These are phyloP conservation scores for Drosophila trapezifrons DNA, from an alignment of 1,140 invertebrate genomes.

Conservation along the genomic window DNA sequence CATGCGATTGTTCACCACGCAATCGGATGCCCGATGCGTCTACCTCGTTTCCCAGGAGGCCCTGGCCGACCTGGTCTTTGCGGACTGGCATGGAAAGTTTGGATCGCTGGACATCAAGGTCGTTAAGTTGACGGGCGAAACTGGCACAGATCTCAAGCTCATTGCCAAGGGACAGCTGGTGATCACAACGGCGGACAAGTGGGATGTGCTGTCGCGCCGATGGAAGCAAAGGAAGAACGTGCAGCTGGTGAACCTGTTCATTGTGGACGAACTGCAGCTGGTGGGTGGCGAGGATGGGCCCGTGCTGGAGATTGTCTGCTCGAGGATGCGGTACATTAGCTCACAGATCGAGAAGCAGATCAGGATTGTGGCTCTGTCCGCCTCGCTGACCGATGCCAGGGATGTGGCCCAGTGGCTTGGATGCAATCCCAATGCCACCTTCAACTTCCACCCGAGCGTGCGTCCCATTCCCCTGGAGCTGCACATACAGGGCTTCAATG, in stretches of 20 bases:
- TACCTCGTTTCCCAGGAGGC: constrained; percentile 97
- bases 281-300: constrained; percentile 95
- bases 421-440: constrained; percentile 95
- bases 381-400: constrained; percentile 96
- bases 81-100: constrained; percentile 97
- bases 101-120: constrained; percentile 87
- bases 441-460: constrained; percentile 99
- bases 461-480: constrained; percentile 97
- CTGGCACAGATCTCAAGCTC: constrained; percentile 97
- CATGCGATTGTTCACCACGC: constrained; percentile 92
- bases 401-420: constrained; percentile 99
- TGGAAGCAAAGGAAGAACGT: constrained; percentile 99
- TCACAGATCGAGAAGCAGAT: constrained; percentile 97
- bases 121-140: constrained; percentile 98
- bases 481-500: constrained; percentile 98
- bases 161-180: constrained; percentile 97
- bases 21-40: constrained; percentile 91
- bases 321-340: constrained; percentile 98
- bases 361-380: constrained; percentile 97
- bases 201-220: constrained; percentile 98
- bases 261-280: constrained; percentile 98
- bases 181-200: constrained; percentile 98
- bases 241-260: constrained; percentile 98
- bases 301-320: constrained; percentile 98
- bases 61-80: constrained; percentile 95